These are phyloP conservation scores for Diadophis punctatus DNA, from an alignment of 2,113 vertebrate genomes.

Conservation along the genomic window DNA sequence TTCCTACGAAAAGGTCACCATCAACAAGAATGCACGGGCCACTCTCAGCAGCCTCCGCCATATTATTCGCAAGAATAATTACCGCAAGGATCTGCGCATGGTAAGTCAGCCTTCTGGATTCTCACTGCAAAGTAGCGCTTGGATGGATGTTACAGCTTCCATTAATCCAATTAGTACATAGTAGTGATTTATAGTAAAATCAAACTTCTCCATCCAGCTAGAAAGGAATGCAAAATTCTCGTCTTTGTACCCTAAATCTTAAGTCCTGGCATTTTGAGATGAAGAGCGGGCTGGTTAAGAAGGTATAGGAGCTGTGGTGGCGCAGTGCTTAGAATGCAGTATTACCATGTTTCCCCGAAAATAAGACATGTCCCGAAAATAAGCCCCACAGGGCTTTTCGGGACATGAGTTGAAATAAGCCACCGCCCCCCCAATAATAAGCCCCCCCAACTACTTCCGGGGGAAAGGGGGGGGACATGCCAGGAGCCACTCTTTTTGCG, in stretches of 20 bases:
- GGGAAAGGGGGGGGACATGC: no score
- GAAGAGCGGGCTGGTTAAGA: not conserved
- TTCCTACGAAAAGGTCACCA: slow-evolving; percentile 81
- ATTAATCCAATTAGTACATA: not conserved
- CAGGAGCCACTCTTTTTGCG: no score
- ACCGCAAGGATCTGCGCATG: slow-evolving; percentile 87
- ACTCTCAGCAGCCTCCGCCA: slow-evolving; percentile 86
- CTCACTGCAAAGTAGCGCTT: not conserved
- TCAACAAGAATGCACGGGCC: slow-evolving; percentile 88
- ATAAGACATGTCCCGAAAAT: no score
- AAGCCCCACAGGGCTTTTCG: no score
- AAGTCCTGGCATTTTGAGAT: not conserved
- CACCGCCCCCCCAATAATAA: no score
- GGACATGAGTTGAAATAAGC: no score
- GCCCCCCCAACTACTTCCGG: no score
- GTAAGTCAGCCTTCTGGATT: slow-evolving; percentile 57
- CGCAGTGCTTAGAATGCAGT: no score
- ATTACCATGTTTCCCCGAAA: no score
- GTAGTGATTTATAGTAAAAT: not conserved
- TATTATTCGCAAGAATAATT: slow-evolving; percentile 89
- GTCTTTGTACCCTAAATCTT: not conserved
- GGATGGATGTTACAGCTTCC: no score
- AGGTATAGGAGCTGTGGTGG: not conserved
- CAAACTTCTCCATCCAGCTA: not conserved
- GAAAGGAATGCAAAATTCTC: not conserved